Base-by-base conservation (phyloP, 2,797 vertebrate genomes). In the Takifugu ocellatus region DNA sequence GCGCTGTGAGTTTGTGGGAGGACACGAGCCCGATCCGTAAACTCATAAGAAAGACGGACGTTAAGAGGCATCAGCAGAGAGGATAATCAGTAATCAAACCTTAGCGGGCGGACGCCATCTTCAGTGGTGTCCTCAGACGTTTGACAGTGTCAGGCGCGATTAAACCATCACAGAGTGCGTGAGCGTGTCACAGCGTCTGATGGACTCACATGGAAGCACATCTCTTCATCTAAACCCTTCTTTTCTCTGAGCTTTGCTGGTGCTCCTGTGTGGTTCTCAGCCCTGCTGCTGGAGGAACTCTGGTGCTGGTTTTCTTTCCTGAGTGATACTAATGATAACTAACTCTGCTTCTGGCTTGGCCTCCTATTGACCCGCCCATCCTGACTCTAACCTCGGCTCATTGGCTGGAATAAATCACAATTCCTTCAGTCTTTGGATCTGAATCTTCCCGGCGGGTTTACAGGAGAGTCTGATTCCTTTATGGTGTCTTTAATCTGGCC, bases 301-400 rank as follows among this genome's bases (percentile, higher is more conserved):
- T 70, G 81, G 85, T 91, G 91, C 91, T 92, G 91, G 91, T 92
- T 92, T 92, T 92, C 91, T 87, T 90, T 82, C 87, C 87, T 66
- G 82, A 68, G 66, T 54, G 60, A 75, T 85, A 90, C 90, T 91
- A 91, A 92, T 89, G 84, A 78, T 15, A 68, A 73, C 65, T 61
- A 63, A 49, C 77, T 83, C 82, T 70, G 73, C 73, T 75, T 66
- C 65, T 61, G 49, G 79, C 67, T 45, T 9, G 26, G 60, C 25
- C 77, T 83, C 71, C 74, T 78, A 47, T 76, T 77, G 77, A 83
- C 59, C 72, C 76, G 74, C 58, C 43, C 51, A 5, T 44, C 51
- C 42, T 46, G 6, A 52, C 39, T 39, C 16, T 24, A 2, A 14
- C 10, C 36, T 39, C 36, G 36, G 12, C 36, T 10, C 12, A 39